Evolutionary conservation across 2,113 vertebrate genomes (phyloP).

Genomic region (Rhabdomys dilectus): DNA sequence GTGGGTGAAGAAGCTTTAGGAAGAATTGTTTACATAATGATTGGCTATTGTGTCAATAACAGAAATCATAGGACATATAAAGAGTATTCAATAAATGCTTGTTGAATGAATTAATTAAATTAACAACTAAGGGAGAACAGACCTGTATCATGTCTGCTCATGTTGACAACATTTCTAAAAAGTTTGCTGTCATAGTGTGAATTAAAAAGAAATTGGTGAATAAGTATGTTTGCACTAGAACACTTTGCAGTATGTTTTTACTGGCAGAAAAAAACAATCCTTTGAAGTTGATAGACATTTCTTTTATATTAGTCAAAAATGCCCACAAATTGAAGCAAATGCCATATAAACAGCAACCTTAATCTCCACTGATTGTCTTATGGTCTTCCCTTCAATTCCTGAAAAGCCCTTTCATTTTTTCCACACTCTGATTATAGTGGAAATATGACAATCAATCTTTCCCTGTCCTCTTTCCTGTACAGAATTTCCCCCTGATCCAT

Average conservation of each 20-base stretch:
- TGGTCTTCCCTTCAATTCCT: slow-evolving; percentile 32
- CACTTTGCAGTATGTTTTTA: not conserved
- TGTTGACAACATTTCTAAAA: not conserved
- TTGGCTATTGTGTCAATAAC: not conserved
- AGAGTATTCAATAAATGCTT: not conserved
- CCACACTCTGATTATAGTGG: slow-evolving; percentile 9
- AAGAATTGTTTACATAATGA: not conserved
- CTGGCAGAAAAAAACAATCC: not conserved
- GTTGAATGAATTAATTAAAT: not conserved
- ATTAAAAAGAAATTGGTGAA: not conserved
- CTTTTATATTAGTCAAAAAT: not conserved
- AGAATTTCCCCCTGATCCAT: not conserved
- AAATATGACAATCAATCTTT: not conserved
- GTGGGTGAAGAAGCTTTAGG: not conserved
- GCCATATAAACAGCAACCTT: not conserved
- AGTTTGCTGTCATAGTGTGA: not conserved
- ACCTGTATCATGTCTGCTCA: not conserved
- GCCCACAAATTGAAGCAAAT: slow-evolving; percentile 37
- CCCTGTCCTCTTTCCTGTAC: not conserved
- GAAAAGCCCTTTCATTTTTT: slow-evolving; percentile 2
- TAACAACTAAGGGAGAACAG: not conserved
- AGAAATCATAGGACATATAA: not conserved
- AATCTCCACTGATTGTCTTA: slow-evolving; percentile 1
- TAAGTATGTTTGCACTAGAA: slow-evolving; percentile 6
- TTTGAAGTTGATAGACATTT: not conserved